These are phyloP conservation scores for Resseliella maxima DNA, from an alignment of 2,888 invertebrate genomes.

Conservation along the genomic window DNA sequence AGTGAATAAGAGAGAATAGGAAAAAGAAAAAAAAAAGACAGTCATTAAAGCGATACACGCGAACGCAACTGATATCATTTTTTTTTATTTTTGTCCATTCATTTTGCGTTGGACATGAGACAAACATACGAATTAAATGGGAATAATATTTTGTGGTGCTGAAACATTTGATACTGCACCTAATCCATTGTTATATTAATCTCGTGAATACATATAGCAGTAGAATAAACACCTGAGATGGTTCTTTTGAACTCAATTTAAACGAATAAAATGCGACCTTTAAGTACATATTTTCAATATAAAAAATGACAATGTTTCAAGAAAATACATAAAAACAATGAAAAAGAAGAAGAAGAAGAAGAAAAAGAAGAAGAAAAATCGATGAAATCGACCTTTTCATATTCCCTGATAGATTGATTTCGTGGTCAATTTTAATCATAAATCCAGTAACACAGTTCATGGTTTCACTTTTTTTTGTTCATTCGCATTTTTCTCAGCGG, in stretches of 20 bases:
- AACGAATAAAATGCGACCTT: neutral
- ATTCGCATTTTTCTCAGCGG: neutral
- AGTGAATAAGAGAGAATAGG: neutral
- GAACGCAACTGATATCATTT: neutral
- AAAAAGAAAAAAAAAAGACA: neutral
- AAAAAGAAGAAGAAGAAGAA: neutral
- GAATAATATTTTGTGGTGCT: too few relatives aligned
- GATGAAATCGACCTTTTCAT: slow-evolving; percentile 18
- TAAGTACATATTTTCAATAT: neutral
- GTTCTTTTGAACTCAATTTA: neutral
- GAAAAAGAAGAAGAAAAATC: neutral
- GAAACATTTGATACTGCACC: slow-evolving; percentile 2
- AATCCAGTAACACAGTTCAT: slow-evolving; percentile 26
- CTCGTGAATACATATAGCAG: neutral
- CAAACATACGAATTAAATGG: neutral
- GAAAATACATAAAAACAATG: neutral
- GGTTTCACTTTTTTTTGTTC: slow-evolving; percentile 22
- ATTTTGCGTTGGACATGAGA: slow-evolving; percentile 1
- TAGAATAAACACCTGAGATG: neutral
- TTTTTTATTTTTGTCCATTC: too few relatives aligned
- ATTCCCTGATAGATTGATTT: neutral
- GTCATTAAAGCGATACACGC: slow-evolving; percentile 1
- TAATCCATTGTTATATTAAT: neutral
- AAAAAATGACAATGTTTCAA: neutral
- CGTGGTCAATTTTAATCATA: slow-evolving; percentile 27